Evolutionary conservation across 2,797 vertebrate genomes (phyloP), one percentile per base, ranked within the genome.

Genomic region (Hypotaenidia philippensis): DNA sequence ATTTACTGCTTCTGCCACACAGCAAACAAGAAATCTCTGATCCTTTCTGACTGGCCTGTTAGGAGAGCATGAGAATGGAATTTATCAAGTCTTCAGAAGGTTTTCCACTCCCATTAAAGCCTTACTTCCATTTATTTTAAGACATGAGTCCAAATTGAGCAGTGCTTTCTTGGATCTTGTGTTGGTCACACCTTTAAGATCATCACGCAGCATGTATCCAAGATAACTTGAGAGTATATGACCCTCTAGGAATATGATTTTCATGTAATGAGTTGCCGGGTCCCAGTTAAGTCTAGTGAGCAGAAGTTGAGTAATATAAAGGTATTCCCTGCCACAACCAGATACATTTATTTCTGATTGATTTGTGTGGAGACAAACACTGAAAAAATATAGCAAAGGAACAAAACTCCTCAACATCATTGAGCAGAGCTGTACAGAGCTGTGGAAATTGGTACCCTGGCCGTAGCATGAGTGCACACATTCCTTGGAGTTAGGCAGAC

Each of bases 161-260:
- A 21, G 14, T 2, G 1, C 32, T 53, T 82, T 69, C 41, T 79
- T 49, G 50, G 71, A 41, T 40, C 14, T 32, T 53, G 49, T 44
- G 8, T 5, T 47, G 45, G 63, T 59, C 49, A 34, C 59, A 4
- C 9, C 22, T 66, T 66, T 72, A 59, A 80, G 50, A 61, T 23
- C 50, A 27, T 47, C 68, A 61, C 18, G 11, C 3, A 47, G 14
- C 14, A 14, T 6, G 3, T 20, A 7, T 53, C 55, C n/a, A 75
- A 49, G 36, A 57, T 88, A 27, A 44, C n/a, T 40, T 8, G 10
- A 57, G 38, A 31, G 1, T 34, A 0, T 16, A 2, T 26, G 20
- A 34, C 6, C 7, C 6, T n/a, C 13, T 49, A 32, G 25, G 25
- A 34, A 32, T 0, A 0, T 18, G 23, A 4, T 5, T 70, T 72